These are phyloP conservation scores for Timandra comae DNA, from an alignment of 2,888 invertebrate genomes.

Conservation along the genomic window DNA sequence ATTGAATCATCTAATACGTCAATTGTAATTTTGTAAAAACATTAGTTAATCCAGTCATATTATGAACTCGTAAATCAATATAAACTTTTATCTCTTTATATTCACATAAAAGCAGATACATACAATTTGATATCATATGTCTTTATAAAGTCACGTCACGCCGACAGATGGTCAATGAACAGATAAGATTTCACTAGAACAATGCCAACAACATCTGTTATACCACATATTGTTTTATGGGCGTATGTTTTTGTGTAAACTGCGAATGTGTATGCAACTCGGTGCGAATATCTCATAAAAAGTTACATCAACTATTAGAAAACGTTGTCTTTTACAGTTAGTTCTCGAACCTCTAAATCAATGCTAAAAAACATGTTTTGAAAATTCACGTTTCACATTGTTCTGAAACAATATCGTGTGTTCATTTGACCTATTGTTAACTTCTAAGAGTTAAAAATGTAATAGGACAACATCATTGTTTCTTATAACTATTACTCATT, in stretches of 20 bases:
- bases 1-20: too few relatives aligned
- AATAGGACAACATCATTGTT: conserved; percentile 39
- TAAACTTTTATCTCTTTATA: too few relatives aligned
- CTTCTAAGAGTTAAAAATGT: conserved; percentile 31
- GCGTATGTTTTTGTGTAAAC: conserved; percentile 1
- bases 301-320: conserved; percentile 5
- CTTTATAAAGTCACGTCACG: conserved; percentile 26
- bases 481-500: conserved; percentile 35
- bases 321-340: too few relatives aligned
- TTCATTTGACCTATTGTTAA: conserved; percentile 37
- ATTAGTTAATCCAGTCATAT: too few relatives aligned
- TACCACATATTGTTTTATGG: conserved; percentile 14
- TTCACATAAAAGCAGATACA: conserved; percentile 13
- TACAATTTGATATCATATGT: conserved; percentile 26
- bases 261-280: conserved; percentile 4
- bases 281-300: conserved; percentile 2
- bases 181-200: conserved; percentile 61
- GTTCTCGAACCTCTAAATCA: too few relatives aligned
- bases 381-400: conserved; percentile 19
- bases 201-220: conserved; percentile 44
- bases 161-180: conserved; percentile 47
- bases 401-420: conserved; percentile 26
- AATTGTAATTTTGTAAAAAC: too few relatives aligned
- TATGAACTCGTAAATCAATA: too few relatives aligned
- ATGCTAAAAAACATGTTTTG: conserved; percentile 1